Conservation (phyloP, 1,140 invertebrate genomes). For the Chelonus insularis region DNA sequence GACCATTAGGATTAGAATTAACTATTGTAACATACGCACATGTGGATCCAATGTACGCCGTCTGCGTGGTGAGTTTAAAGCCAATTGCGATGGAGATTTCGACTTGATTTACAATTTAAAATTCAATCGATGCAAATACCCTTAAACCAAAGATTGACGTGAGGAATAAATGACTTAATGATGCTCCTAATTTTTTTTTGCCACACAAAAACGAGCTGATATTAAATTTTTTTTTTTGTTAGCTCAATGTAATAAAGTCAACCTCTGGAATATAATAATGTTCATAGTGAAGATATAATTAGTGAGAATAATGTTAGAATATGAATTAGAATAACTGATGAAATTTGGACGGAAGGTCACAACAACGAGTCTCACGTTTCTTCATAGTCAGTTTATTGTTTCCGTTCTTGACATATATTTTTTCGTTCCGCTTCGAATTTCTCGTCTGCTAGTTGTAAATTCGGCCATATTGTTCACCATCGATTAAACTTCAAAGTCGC, state of each 20-base stretch:
- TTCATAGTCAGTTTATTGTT: background rate
- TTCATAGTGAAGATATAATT: too few species aligned
- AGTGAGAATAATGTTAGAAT: background rate
- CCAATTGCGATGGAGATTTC: slow-evolving; percentile 10
- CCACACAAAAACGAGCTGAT: too few species aligned
- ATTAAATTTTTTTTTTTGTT: too few species aligned
- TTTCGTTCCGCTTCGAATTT: slow-evolving; percentile 19
- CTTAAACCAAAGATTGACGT: too few species aligned
- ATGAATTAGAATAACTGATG: background rate
- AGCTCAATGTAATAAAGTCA: too few species aligned
- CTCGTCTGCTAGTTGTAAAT: slow-evolving; percentile 26
- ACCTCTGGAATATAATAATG: too few species aligned
- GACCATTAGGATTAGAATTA: slow-evolving; percentile 47
- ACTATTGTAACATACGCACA: slow-evolving; percentile 39
- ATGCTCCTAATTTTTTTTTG: too few species aligned
- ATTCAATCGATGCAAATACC: too few species aligned
- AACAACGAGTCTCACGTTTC: slow-evolving; percentile 1
- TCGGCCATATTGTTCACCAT: slow-evolving; percentile 41
- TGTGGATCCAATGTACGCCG: slow-evolving; percentile 30
- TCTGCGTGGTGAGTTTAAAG: background rate
- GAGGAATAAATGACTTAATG: too few species aligned
- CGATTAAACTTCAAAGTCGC: slow-evolving; percentile 47
- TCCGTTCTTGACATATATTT: background rate
- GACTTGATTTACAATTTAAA: background rate
- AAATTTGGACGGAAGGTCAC: background rate